Evolutionary conservation across 2,113 vertebrate species (phyloP).

Genomic region (Pseudopodoces humilis): DNA sequence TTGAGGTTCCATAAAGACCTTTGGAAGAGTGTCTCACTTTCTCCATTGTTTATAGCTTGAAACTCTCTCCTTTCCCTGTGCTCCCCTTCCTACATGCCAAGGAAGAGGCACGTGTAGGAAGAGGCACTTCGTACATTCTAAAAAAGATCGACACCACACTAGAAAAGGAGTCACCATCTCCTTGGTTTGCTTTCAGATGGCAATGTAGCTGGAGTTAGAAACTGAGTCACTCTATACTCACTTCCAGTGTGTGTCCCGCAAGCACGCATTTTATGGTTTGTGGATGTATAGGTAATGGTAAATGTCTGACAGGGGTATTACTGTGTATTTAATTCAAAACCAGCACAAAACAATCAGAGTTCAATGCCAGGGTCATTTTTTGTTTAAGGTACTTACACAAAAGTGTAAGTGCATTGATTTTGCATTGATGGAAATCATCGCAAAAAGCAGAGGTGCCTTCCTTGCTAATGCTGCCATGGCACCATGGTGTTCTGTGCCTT

Average conservation of each 20-base stretch:
- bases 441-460: not conserved
- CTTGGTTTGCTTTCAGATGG: not conserved
- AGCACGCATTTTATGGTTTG: not conserved
- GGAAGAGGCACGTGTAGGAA: not conserved
- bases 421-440: not conserved
- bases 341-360: not conserved
- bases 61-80: not conserved
- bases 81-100: not conserved
- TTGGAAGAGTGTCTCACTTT: not conserved
- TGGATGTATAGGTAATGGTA: not conserved
- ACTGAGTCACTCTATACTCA: not conserved
- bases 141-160: not conserved
- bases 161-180: not conserved
- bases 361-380: not conserved
- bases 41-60: not conserved
- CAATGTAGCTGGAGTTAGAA: not conserved
- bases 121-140: not conserved
- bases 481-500: not conserved
- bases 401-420: no score
- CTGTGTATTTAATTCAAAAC: not conserved
- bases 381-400: not conserved
- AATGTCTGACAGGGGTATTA: fast-evolving
- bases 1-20: not conserved
- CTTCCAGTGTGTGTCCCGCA: not conserved
- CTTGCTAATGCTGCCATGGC: not conserved